A percentile compares a stretch with the other conserved stretches of the same genome.
phyloP scores from a whole-genome alignment of 2,797 vertebrate genomes.

The Anguilla marmorata region DNA sequence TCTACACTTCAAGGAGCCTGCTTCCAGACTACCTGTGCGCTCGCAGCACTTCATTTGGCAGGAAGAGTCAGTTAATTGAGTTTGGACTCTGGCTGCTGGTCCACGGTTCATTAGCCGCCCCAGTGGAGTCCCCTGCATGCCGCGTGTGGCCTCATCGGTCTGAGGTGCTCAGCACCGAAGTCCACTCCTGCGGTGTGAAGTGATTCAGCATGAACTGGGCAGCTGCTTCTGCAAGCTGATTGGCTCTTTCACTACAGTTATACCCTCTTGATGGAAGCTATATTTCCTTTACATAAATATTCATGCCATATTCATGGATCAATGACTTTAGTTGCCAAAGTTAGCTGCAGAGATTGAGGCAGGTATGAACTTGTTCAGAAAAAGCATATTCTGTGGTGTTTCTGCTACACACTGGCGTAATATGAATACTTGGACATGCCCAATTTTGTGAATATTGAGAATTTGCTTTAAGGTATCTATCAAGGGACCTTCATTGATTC shows the following conservation, averaged over 20 bases:
- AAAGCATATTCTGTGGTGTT: background rate
- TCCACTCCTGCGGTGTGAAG: background rate
- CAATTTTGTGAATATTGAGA: background rate
- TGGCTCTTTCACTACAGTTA: background rate
- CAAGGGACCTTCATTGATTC: conserved; percentile 3
- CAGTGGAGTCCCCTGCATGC: background rate
- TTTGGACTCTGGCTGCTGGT: background rate
- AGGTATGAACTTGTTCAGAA: background rate
- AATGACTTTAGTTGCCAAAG: background rate
- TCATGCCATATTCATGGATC: background rate
- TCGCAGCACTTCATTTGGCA: background rate
- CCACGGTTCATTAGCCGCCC: background rate
- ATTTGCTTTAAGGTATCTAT: background rate
- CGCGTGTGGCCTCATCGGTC: background rate
- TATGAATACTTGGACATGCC: background rate
- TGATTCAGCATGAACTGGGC: background rate
- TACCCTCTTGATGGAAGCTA: background rate
- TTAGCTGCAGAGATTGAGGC: background rate
- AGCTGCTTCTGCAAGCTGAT: background rate
- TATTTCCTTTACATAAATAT: background rate
- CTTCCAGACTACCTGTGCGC: background rate
- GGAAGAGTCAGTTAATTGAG: background rate
- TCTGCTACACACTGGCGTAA: background rate
- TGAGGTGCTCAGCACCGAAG: background rate
- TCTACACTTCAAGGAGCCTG: background rate